These are phyloP conservation scores for Crotophaga sulcirostris DNA, from an alignment of 2,113 vertebrate species.

Conservation along the genomic window DNA sequence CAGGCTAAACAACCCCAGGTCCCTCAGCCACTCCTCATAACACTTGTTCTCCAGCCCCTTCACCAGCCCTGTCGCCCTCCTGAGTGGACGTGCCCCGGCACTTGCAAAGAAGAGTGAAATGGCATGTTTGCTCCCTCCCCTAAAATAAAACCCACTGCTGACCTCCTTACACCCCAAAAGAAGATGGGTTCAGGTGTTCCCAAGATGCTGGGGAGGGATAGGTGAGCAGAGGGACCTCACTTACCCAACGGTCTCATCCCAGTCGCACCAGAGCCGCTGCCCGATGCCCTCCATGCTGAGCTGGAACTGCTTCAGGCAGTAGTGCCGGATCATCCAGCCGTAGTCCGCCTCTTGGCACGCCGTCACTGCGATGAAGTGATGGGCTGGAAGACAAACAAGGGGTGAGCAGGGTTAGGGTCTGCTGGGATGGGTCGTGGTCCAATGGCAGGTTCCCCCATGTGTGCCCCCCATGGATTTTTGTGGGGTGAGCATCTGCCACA, in stretches of 20 bases:
- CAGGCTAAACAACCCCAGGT: too few relatives aligned
- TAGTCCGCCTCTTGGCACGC: constrained; percentile 78
- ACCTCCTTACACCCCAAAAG: background rate
- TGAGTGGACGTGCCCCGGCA: background rate
- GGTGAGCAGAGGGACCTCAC: background rate
- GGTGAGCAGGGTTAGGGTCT: background rate
- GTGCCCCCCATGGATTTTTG: rapidly evolving
- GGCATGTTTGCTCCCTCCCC: rapidly evolving
- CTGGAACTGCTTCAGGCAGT: constrained; percentile 84
- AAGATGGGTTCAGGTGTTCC: rapidly evolving
- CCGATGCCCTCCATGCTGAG: constrained; percentile 86
- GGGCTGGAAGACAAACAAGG: constrained; percentile 59
- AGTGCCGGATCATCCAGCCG: constrained; percentile 77
- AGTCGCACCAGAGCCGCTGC: constrained; percentile 85
- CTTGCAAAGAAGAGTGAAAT: background rate
- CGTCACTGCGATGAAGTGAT: constrained; percentile 58
- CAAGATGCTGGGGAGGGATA: rapidly evolving
- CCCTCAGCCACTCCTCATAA: background rate
- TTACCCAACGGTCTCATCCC: constrained; percentile 87
- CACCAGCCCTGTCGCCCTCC: background rate
- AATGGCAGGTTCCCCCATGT: rapidly evolving
- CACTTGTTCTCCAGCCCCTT: background rate
- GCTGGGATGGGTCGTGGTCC: rapidly evolving
- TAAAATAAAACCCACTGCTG: rapidly evolving
- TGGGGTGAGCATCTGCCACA: background rate